Conservation (phyloP, 1,140 invertebrate genomes). For the Drosophila pseudoobscura region DNA sequence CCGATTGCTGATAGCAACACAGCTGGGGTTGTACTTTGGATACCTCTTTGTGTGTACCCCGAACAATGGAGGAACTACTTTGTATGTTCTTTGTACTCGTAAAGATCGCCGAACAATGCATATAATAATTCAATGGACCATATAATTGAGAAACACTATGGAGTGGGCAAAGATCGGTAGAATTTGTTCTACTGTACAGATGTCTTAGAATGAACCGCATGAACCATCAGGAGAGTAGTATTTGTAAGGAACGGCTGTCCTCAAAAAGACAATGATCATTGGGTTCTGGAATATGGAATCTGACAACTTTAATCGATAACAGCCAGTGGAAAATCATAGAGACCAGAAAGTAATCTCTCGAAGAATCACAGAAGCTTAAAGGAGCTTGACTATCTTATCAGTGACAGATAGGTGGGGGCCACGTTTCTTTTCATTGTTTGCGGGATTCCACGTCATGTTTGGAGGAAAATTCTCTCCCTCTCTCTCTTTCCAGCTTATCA, state of each 20-base stretch:
- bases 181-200: no score
- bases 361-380: slow-evolving; percentile 15
- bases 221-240: no score
- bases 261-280: neutral
- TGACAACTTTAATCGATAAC: slow-evolving; percentile 1
- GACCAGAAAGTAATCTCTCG: slow-evolving; percentile 2
- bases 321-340: slow-evolving; percentile 4
- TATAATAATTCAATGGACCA: no score
- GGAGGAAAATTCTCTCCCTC: neutral
- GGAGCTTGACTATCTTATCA: slow-evolving; percentile 53
- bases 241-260: no score
- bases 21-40: slow-evolving; percentile 49
- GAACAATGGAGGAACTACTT: slow-evolving; percentile 19
- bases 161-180: no score
- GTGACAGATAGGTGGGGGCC: slow-evolving; percentile 27
- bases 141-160: no score
- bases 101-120: no score
- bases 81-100: no score
- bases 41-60: slow-evolving; percentile 19
- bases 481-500: slow-evolving; percentile 16
- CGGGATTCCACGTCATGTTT: slow-evolving; percentile 39
- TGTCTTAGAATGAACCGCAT: no score
- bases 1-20: slow-evolving; percentile 36
- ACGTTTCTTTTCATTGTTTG: slow-evolving; percentile 8
- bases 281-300: neutral